These are phyloP conservation scores for Cydia amplana DNA, from an alignment of 1,140 invertebrate genomes.

Conservation along the genomic window DNA sequence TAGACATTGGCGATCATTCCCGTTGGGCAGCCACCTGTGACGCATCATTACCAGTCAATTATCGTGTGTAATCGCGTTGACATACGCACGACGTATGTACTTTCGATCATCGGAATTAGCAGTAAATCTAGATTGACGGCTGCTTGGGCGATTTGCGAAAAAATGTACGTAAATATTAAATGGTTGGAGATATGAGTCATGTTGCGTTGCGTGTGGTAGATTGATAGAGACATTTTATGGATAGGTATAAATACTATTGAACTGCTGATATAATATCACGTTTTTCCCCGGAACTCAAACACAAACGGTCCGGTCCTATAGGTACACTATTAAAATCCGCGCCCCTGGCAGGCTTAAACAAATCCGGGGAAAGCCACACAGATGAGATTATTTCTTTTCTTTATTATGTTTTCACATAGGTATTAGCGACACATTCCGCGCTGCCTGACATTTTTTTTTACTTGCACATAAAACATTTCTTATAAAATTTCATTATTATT, in stretches of 20 bases:
- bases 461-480: no score
- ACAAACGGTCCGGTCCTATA: not conserved
- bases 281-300: not conserved
- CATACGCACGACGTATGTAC: conserved; percentile 12
- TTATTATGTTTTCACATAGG: not conserved
- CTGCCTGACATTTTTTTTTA: not conserved
- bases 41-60: conserved; percentile 31
- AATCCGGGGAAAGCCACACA: no score
- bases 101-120: not conserved
- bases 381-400: no score
- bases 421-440: not conserved
- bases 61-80: conserved; percentile 15
- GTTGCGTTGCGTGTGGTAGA: not conserved
- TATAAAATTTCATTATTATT: no score
- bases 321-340: no score
- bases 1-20: conserved; percentile 39
- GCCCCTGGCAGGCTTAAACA: no score
- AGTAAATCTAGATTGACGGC: not conserved
- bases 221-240: not conserved
- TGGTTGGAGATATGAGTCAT: not conserved
- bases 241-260: not conserved
- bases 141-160: not conserved
- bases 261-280: not conserved
- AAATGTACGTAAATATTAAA: not conserved
- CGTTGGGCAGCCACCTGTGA: conserved; percentile 53